These are phyloP conservation scores for Cyclargus thomasi DNA, from an alignment of 1,140 invertebrate species.

Conservation along the genomic window DNA sequence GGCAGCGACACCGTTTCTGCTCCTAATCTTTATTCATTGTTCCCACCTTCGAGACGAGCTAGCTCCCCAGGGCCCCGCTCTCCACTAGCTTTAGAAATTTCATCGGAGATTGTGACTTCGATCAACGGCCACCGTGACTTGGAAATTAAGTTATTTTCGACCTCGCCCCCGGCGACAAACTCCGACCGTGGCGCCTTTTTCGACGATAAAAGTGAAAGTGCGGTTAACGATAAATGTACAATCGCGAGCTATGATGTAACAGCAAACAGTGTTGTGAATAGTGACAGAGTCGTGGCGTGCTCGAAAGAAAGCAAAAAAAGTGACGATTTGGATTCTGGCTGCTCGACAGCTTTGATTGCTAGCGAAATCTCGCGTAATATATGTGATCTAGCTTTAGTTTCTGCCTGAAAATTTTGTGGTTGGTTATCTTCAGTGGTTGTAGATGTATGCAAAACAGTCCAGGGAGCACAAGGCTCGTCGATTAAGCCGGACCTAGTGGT, in stretches of 20 bases:
- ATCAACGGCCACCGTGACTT: slow-evolving; percentile 84
- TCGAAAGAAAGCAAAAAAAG: slow-evolving; percentile 49
- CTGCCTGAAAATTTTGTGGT: slow-evolving; percentile 59
- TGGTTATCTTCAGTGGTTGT: slow-evolving; percentile 39
- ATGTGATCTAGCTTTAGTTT: slow-evolving; percentile 74
- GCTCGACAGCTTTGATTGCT: slow-evolving; percentile 41
- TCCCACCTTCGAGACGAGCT: slow-evolving; percentile 71
- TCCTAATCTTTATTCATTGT: slow-evolving; percentile 71
- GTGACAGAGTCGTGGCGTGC: slow-evolving; percentile 51
- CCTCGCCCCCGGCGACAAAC: slow-evolving; percentile 68
- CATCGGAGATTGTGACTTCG: slow-evolving; percentile 85
- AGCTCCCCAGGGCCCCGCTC: slow-evolving; percentile 62
- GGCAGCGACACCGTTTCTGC: slow-evolving; percentile 56
- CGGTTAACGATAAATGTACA: slow-evolving; percentile 54
- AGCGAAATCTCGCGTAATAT: slow-evolving; percentile 54
- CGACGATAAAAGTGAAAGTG: slow-evolving; percentile 68
- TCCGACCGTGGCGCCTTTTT: slow-evolving; percentile 64
- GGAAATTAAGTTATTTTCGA: slow-evolving; percentile 85
- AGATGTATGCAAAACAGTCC: slow-evolving; percentile 50
- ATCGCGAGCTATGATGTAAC: slow-evolving; percentile 49
- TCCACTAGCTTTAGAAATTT: slow-evolving; percentile 78
- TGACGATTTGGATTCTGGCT: slow-evolving; percentile 54
- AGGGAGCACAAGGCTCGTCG: slow-evolving; percentile 57
- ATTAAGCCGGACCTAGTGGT: slow-evolving; percentile 70
- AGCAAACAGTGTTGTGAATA: slow-evolving; percentile 62